Evolutionary conservation across 1,140 invertebrate species (phyloP).

Genomic region (Leptinotarsa defecta): DNA sequence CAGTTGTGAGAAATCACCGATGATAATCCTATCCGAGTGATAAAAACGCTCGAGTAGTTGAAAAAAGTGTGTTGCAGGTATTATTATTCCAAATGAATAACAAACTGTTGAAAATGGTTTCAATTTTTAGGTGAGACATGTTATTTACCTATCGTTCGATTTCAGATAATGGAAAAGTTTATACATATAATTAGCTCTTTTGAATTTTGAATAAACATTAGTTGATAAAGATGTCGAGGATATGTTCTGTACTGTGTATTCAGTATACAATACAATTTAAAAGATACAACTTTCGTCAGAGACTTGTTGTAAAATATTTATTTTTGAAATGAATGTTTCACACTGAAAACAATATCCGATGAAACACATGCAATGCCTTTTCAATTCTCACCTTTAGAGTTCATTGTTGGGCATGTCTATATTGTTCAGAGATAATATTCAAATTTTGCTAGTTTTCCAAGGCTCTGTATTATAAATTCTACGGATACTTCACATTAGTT

Average conservation of each 20-base stretch:
- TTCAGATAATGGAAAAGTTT: background rate
- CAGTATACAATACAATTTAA: background rate
- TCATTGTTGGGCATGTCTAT: too few species aligned
- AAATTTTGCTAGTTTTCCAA: constrained; percentile 37
- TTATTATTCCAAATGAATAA: background rate
- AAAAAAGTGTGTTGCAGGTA: too few species aligned
- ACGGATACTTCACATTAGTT: constrained; percentile 36
- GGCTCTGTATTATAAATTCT: constrained; percentile 33
- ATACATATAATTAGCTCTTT: background rate
- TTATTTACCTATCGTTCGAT: background rate
- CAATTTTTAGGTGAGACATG: background rate
- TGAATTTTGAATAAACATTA: background rate
- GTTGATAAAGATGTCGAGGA: background rate
- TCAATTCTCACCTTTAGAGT: too few species aligned
- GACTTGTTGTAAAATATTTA: too few species aligned
- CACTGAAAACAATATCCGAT: too few species aligned
- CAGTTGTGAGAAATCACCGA: too few species aligned
- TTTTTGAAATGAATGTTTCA: too few species aligned
- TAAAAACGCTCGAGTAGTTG: too few species aligned
- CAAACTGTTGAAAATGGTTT: background rate
- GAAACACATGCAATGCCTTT: too few species aligned
- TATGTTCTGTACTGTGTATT: background rate
- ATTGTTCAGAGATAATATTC: constrained; percentile 34
- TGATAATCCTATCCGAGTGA: too few species aligned
- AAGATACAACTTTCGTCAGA: background rate